Evolutionary conservation across 37 sponge, comb jelly and placozoan genomes (phyloP).

Genomic region (Lycopodina hypogea): DNA sequence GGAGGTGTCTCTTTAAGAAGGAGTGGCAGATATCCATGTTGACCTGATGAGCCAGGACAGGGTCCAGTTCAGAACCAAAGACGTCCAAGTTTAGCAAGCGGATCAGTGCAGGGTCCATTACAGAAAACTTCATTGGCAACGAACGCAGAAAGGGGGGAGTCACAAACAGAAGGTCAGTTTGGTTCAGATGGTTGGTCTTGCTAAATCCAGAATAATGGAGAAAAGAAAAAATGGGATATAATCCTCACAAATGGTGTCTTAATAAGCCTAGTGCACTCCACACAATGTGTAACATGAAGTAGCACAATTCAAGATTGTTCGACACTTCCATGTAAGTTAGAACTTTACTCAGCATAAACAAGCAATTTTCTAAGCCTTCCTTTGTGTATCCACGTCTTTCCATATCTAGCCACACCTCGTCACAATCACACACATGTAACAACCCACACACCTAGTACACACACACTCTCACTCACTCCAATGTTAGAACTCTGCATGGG

Average conservation of each 20-base stretch:
- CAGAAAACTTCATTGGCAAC: not conserved
- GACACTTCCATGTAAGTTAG: no score
- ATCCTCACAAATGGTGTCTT: not conserved
- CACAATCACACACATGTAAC: not conserved
- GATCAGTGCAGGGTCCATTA: constrained; percentile 22
- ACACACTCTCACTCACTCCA: constrained; percentile 5
- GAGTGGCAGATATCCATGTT: constrained; percentile 51
- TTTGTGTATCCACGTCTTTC: no score
- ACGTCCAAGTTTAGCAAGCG: constrained; percentile 44
- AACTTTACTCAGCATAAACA: no score
- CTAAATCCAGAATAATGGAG: not conserved
- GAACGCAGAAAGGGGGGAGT: not conserved
- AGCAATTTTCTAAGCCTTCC: no score
- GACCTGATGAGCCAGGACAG: constrained; percentile 16
- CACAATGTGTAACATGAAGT: no score
- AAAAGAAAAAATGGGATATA: not conserved
- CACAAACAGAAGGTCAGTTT: constrained; percentile 5
- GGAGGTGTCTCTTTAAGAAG: constrained; percentile 64
- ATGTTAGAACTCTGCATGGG: constrained; percentile 24
- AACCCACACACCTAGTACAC: no score
- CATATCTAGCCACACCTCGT: no score
- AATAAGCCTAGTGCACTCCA: no score
- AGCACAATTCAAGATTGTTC: no score
- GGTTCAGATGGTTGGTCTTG: constrained; percentile 47
- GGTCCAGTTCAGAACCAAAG: constrained; percentile 31